Conservation (phyloP, 2,888 invertebrate genomes). For the Chouioia cunea region DNA sequence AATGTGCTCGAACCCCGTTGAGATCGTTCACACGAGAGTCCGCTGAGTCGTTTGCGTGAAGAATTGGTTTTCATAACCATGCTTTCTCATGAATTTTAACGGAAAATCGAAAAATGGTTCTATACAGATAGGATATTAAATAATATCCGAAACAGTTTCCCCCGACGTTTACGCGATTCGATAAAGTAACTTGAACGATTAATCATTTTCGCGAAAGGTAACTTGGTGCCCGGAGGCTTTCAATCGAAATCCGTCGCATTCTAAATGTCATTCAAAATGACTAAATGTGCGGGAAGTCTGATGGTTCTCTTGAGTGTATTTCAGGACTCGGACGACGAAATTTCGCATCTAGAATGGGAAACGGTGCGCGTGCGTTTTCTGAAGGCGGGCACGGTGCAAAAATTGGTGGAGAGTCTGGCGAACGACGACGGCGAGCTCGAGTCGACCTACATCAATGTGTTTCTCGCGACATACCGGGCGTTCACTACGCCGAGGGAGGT, state of each 20-base stretch:
- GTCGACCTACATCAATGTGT: conserved; percentile 97
- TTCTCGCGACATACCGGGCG: conserved; percentile 93
- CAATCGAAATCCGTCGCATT: too few relatives aligned
- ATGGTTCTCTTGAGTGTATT: conserved; percentile 43
- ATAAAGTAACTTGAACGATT: too few relatives aligned
- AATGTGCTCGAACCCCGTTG: neutral
- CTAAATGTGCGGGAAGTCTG: too few relatives aligned
- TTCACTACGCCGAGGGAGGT: conserved; percentile 92
- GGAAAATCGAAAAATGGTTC: neutral
- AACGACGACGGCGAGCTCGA: conserved; percentile 96
- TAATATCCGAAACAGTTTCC: neutral
- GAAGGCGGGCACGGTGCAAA: conserved; percentile 94
- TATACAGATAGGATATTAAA: neutral
- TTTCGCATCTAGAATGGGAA: conserved; percentile 98
- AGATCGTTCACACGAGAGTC: neutral
- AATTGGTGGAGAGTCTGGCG: conserved; percentile 92
- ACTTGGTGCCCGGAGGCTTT: too few relatives aligned
- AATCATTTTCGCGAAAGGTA: too few relatives aligned
- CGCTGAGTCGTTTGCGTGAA: neutral
- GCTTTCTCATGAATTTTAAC: conserved; percentile 1
- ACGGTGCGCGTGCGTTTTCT: conserved; percentile 94
- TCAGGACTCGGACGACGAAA: conserved; percentile 90
- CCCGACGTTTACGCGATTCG: too few relatives aligned
- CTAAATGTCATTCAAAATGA: too few relatives aligned
- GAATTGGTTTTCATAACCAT: neutral